phyloP scores from a whole-genome alignment of 2,113 vertebrate genomes.

The Paratilapia polleni region DNA sequence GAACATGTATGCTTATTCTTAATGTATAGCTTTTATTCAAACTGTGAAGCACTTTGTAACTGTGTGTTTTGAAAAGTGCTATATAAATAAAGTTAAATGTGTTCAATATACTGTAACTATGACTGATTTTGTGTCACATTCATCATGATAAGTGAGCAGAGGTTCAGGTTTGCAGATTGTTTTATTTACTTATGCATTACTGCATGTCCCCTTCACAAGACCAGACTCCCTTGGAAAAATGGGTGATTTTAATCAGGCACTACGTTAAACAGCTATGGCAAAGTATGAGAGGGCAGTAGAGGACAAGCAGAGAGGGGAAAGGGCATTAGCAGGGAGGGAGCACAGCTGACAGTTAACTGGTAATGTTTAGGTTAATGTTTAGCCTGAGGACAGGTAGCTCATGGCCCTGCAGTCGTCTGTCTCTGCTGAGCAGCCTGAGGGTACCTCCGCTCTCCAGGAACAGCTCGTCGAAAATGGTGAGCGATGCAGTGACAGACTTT shows the following conservation, averaged over 20 bases:
- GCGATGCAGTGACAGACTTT: conserved; percentile 1
- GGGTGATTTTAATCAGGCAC: conserved; percentile 72
- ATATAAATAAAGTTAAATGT: no score
- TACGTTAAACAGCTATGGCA: conserved; percentile 39
- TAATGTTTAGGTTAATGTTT: conserved; percentile 80
- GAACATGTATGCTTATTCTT: no score
- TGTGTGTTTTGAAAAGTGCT: no score
- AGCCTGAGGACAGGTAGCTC: conserved; percentile 44
- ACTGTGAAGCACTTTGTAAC: no score
- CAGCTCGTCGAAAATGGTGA: conserved; percentile 77
- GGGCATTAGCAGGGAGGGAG: background rate
- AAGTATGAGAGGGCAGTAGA: background rate
- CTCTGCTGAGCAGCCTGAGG: conserved; percentile 6
- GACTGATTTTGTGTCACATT: no score
- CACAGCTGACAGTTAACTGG: background rate
- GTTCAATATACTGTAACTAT: no score
- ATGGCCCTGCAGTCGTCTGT: conserved; percentile 32
- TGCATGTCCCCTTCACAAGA: fast-evolving
- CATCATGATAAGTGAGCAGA: no score
- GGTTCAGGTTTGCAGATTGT: no score
- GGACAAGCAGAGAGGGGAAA: background rate
- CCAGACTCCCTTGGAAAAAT: background rate
- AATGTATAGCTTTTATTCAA: no score
- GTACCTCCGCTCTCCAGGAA: conserved; percentile 15
- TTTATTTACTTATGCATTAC: no score